Conservation (phyloP, 2,888 invertebrate genomes). For the Aspidiotus destructor region DNA sequence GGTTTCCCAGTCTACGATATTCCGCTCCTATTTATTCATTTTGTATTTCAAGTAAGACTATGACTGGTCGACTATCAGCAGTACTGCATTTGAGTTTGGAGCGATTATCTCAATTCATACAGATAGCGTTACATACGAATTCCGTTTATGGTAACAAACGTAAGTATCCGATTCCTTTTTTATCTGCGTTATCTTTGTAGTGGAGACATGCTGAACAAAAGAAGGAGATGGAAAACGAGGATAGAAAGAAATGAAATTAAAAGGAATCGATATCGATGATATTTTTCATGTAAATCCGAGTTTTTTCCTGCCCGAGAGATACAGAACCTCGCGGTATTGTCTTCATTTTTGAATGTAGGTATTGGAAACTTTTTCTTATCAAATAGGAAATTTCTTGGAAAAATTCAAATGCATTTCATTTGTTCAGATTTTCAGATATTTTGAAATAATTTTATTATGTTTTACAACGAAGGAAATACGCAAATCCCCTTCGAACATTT, state of each 20-base stretch:
- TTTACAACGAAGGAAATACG: too few species aligned
- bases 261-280: neutral
- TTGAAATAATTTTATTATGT: too few species aligned
- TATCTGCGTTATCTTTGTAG: neutral
- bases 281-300: neutral
- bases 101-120: slow-evolving; percentile 71
- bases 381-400: too few species aligned
- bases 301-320: too few species aligned
- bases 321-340: too few species aligned
- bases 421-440: too few species aligned
- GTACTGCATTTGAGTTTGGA: slow-evolving; percentile 53
- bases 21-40: neutral
- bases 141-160: slow-evolving; percentile 72
- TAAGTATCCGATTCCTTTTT: slow-evolving; percentile 37
- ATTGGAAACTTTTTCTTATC: too few species aligned
- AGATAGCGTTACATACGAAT: slow-evolving; percentile 66
- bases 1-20: neutral
- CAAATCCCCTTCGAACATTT: too few species aligned
- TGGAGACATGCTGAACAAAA: neutral
- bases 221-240: neutral
- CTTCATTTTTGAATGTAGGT: too few species aligned
- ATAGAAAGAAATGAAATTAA: neutral
- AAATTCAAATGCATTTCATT: too few species aligned
- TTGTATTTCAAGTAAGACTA: neutral
- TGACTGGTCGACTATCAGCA: neutral